These are phyloP conservation scores for Phymanthus crucifer DNA, from an alignment of 92 coral and sea anemone species.

Conservation along the genomic window DNA sequence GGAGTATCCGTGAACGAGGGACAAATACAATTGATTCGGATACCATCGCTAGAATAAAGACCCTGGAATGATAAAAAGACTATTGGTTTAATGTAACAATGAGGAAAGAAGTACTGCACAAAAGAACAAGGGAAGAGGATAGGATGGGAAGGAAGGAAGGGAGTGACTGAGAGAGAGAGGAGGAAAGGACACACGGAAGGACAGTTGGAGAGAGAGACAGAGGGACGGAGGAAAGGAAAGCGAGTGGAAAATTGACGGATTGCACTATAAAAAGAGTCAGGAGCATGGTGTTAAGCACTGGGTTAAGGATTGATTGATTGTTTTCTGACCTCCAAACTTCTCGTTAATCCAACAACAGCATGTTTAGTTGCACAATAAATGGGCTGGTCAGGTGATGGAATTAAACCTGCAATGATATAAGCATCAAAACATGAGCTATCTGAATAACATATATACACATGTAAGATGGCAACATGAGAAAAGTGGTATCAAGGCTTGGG, in stretches of 20 bases:
- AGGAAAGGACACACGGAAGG: background rate
- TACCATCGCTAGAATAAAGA: conserved; percentile 54
- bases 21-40: conserved; percentile 85
- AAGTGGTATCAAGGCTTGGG: too few relatives aligned
- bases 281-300: too few relatives aligned
- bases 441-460: too few relatives aligned
- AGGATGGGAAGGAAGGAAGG: too few relatives aligned
- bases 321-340: conserved; percentile 43
- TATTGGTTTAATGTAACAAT: background rate
- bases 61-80: conserved; percentile 28
- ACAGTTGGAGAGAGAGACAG: background rate
- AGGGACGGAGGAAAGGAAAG: background rate
- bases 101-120: background rate
- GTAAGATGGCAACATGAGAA: too few relatives aligned
- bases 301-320: too few relatives aligned
- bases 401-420: conserved; percentile 21
- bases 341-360: conserved; percentile 63
- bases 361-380: conserved; percentile 66
- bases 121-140: background rate
- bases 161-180: background rate
- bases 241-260: background rate
- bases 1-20: conserved; percentile 77
- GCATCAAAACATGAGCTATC: background rate
- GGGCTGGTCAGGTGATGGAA: conserved; percentile 18
- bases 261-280: too few relatives aligned